These are phyloP conservation scores for Archivesica marissinica DNA, from an alignment of 1,140 invertebrate genomes.

Conservation along the genomic window DNA sequence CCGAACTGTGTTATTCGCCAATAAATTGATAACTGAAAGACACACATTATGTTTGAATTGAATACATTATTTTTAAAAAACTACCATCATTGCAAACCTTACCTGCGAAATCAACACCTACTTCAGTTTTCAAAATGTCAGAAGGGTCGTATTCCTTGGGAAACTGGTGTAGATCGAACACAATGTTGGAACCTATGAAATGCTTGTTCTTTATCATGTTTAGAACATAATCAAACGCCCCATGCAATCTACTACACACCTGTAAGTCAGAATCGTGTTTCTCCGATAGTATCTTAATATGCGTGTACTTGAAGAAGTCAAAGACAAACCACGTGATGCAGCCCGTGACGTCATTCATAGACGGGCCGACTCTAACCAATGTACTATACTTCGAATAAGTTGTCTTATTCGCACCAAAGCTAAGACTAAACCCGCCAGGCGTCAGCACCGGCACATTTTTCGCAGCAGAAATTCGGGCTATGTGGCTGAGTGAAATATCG, in stretches of 20 bases:
- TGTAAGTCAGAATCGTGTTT: slow-evolving; percentile 11
- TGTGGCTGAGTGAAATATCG: slow-evolving; percentile 1
- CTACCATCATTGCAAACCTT: neutral
- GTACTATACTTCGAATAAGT: neutral
- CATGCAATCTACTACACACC: slow-evolving; percentile 1
- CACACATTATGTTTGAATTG: no score
- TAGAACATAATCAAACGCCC: neutral
- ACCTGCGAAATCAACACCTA: slow-evolving; percentile 28
- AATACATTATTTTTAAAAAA: neutral
- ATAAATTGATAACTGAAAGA: no score
- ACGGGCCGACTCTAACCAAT: slow-evolving; percentile 7
- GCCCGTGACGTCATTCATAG: neutral
- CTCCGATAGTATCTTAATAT: slow-evolving; percentile 14
- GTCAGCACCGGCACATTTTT: slow-evolving; percentile 7
- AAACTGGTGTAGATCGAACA: slow-evolving; percentile 36
- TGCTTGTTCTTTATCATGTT: slow-evolving; percentile 31
- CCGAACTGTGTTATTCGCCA: no score
- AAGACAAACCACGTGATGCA: neutral
- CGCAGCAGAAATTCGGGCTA: slow-evolving; percentile 11
- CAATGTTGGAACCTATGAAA: neutral
- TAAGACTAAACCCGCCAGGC: slow-evolving; percentile 10
- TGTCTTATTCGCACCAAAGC: slow-evolving; percentile 16
- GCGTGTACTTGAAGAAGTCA: neutral
- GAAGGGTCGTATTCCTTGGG: neutral
- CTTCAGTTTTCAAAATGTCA: slow-evolving; percentile 7